Conservation (phyloP, 2,888 invertebrate species). For the Drosophila hamatofila region DNA sequence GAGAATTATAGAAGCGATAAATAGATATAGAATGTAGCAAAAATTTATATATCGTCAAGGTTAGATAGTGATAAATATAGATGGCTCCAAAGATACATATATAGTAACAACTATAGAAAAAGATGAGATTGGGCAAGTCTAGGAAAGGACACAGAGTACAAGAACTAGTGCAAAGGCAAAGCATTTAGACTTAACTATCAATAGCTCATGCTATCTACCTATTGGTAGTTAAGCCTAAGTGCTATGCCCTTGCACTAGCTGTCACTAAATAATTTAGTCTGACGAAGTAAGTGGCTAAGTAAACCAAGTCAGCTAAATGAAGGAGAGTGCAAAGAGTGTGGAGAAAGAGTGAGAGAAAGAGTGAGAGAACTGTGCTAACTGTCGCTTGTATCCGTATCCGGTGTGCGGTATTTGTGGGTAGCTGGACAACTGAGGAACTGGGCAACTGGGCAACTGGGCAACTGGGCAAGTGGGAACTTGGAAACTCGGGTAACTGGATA, state of each 20-base stretch:
- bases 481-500: slow-evolving; percentile 40
- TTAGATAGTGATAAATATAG: too few species aligned
- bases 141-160: background rate
- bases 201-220: too few species aligned
- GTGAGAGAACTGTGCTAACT: slow-evolving; percentile 8
- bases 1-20: too few species aligned
- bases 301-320: background rate
- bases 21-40: too few species aligned
- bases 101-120: too few species aligned
- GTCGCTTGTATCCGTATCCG: slow-evolving; percentile 54
- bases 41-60: too few species aligned
- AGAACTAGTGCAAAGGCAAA: slow-evolving; percentile 1
- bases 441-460: background rate
- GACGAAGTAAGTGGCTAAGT: background rate
- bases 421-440: background rate
- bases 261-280: slow-evolving; percentile 1
- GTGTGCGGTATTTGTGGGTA: slow-evolving; percentile 27
- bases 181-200: background rate
- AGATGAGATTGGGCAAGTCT: too few species aligned
- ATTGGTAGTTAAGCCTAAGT: too few species aligned
- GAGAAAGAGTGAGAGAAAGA: background rate
- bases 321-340: background rate
- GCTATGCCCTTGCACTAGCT: too few species aligned
- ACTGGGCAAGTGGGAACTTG: slow-evolving; percentile 1
- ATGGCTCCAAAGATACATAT: too few species aligned